Conservation (phyloP, 2,888 invertebrate genomes). For the Orchesellides sinensis region DNA sequence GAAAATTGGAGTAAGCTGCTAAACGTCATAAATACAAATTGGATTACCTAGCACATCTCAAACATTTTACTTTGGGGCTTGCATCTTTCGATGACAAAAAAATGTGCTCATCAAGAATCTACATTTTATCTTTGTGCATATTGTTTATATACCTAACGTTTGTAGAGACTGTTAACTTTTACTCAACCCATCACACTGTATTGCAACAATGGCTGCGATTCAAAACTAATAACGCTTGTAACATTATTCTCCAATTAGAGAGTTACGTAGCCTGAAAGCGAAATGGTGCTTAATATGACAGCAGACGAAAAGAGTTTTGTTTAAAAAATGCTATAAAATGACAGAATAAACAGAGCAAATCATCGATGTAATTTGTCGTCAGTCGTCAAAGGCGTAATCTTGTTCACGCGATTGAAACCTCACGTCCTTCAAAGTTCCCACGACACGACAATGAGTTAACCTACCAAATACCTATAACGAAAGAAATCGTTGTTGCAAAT, state of each 20-base stretch:
- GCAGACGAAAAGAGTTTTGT: too few species aligned
- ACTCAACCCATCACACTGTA: not conserved
- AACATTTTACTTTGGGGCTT: not conserved
- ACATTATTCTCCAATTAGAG: not conserved
- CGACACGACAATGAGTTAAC: not conserved
- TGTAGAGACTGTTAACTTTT: not conserved
- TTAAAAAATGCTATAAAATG: slow-evolving; percentile 18
- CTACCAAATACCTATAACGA: not conserved
- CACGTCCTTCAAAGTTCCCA: not conserved
- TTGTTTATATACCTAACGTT: not conserved
- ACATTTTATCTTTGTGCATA: not conserved
- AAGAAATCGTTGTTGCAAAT: not conserved
- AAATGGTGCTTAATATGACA: too few species aligned
- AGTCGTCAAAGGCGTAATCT: not conserved
- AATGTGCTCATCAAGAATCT: not conserved
- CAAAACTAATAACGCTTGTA: not conserved
- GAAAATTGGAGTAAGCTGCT: slow-evolving; percentile 54
- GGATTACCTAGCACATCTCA: slow-evolving; percentile 49
- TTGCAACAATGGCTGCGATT: not conserved
- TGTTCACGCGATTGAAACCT: not conserved
- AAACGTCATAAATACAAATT: slow-evolving; percentile 57
- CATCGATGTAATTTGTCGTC: not conserved
- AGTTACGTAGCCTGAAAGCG: too few species aligned
- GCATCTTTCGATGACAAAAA: not conserved
- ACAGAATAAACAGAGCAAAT: slow-evolving; percentile 56